Evolutionary conservation across 1,140 invertebrate species (phyloP).

Genomic region (Monomorium pharaonis): DNA sequence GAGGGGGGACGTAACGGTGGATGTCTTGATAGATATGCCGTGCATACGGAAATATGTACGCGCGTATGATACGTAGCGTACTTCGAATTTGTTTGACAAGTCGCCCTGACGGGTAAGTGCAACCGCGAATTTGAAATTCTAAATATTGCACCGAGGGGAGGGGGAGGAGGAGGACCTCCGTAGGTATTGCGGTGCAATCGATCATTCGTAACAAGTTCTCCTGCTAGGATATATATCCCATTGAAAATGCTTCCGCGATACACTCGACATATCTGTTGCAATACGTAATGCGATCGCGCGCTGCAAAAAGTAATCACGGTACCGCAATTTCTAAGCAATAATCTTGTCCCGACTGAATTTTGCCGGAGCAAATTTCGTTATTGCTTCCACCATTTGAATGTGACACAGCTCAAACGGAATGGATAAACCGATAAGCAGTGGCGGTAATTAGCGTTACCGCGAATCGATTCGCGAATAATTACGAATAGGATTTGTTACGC

Average conservation of each 20-base stretch:
- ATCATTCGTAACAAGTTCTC: conserved; percentile 58
- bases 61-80: background rate
- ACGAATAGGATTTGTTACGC: background rate
- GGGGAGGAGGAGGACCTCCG: background rate
- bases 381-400: background rate
- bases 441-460: background rate
- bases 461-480: background rate
- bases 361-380: background rate
- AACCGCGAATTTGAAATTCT: conserved; percentile 53
- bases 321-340: background rate
- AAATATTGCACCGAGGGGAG: conserved; percentile 38
- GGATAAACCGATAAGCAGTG: background rate
- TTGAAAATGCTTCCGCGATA: conserved; percentile 28
- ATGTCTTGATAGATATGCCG: conserved; percentile 9
- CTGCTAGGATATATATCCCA: conserved; percentile 25
- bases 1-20: too few species aligned
- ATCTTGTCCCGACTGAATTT: background rate
- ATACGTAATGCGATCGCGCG: conserved; percentile 9
- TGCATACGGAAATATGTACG: background rate
- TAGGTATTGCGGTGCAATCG: conserved; percentile 45
- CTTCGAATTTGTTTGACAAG: conserved; percentile 53
- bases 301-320: background rate
- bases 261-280: conserved; percentile 8
- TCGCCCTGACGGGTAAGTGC: conserved; percentile 52
- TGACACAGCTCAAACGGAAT: background rate